These are phyloP conservation scores for Montipora sp. DNA, from an alignment of 64 coral and sea anemone genomes.

Conservation along the genomic window DNA sequence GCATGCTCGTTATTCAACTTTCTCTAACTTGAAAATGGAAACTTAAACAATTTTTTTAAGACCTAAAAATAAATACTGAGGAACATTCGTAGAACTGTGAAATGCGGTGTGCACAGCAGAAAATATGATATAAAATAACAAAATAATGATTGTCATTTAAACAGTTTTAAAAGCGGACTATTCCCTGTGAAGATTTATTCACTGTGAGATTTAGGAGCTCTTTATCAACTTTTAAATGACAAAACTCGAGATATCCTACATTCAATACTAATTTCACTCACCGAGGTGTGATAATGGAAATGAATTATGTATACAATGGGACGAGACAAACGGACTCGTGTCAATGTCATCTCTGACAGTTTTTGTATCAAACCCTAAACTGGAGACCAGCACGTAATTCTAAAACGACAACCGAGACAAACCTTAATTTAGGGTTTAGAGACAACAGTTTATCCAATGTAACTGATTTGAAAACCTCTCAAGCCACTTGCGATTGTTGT, in stretches of 20 bases:
- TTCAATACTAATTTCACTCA: not conserved
- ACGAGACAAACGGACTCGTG: not conserved
- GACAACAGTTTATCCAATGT: not conserved
- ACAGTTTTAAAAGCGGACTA: not conserved
- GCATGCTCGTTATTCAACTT: not conserved
- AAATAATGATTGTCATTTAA: not conserved
- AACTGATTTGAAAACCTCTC: not conserved
- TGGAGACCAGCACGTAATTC: not conserved
- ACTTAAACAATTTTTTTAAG: too few species aligned
- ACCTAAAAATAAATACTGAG: too few species aligned
- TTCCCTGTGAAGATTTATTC: not conserved
- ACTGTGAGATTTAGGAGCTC: not conserved
- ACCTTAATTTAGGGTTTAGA: not conserved
- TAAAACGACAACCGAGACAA: slow-evolving; percentile 1
- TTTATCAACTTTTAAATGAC: not conserved
- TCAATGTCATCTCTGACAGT: not conserved
- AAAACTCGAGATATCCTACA: not conserved
- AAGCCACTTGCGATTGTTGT: not conserved
- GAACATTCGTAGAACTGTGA: not conserved
- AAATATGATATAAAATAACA: not conserved
- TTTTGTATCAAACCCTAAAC: not conserved
- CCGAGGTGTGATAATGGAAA: not conserved
- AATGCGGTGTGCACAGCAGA: not conserved
- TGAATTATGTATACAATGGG: not conserved
- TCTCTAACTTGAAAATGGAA: not conserved